Evolutionary conservation across 2,113 vertebrate species (phyloP).

Genomic region (Barnardius zonarius): DNA sequence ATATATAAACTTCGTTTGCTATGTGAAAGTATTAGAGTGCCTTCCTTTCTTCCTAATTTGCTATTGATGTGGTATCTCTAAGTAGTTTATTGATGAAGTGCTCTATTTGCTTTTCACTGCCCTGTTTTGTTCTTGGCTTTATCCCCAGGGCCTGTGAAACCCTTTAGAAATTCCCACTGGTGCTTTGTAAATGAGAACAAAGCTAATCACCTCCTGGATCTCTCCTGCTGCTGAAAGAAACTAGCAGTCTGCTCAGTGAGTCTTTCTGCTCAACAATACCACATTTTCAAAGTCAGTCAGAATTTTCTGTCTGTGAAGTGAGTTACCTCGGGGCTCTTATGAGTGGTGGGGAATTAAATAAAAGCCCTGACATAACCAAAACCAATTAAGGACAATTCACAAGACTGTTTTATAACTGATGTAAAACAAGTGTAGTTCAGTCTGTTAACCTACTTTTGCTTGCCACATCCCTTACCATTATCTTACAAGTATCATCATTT

Average conservation of each 20-base stretch:
- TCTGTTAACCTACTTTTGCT: slow-evolving; percentile 25
- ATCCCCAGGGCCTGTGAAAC: slow-evolving; percentile 61
- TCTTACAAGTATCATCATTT: neutral
- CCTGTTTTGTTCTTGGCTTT: slow-evolving; percentile 65
- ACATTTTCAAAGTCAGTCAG: slow-evolving; percentile 45
- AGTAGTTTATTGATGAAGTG: slow-evolving; percentile 65
- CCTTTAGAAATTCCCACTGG: slow-evolving; percentile 58
- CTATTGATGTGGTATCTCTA: slow-evolving; percentile 58
- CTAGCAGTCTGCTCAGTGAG: slow-evolving; percentile 28
- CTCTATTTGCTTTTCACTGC: slow-evolving; percentile 59
- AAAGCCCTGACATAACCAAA: slow-evolving; percentile 40
- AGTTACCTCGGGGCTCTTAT: slow-evolving; percentile 41
- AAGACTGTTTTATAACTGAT: slow-evolving; percentile 22
- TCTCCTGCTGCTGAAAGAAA: slow-evolving; percentile 59
- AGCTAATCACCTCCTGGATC: slow-evolving; percentile 68
- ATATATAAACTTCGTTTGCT: slow-evolving; percentile 25
- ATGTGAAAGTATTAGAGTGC: slow-evolving; percentile 16
- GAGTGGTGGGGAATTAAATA: slow-evolving; percentile 43
- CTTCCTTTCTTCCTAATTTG: slow-evolving; percentile 59
- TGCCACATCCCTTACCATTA: slow-evolving; percentile 2
- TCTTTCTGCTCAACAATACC: slow-evolving; percentile 44
- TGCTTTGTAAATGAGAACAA: slow-evolving; percentile 67
- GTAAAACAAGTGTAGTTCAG: neutral
- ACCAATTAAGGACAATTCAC: slow-evolving; percentile 45
- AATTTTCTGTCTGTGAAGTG: slow-evolving; percentile 31